Evolutionary conservation across 92 coral and sea anemone genomes (phyloP).

Genomic region (Actinernus sp.): DNA sequence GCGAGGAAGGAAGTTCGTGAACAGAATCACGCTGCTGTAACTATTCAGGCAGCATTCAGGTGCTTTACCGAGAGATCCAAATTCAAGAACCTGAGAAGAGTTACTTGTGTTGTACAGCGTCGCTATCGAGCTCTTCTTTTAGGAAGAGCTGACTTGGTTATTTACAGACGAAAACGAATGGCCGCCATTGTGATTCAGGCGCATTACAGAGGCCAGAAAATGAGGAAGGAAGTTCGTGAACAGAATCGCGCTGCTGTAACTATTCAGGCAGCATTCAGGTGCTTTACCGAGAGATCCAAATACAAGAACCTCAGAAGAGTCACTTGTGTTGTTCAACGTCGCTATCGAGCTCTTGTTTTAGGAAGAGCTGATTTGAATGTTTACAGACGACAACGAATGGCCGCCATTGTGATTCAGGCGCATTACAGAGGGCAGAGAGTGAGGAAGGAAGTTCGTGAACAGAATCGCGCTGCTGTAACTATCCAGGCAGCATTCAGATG

Average conservation of each 20-base stretch:
- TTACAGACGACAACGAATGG: slow-evolving; percentile 24
- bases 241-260: slow-evolving; percentile 57
- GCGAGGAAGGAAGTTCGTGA: slow-evolving; percentile 53
- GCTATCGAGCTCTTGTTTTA: slow-evolving; percentile 31
- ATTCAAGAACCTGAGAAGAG: slow-evolving; percentile 26
- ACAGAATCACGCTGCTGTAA: slow-evolving; percentile 38
- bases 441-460: slow-evolving; percentile 39
- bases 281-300: slow-evolving; percentile 28
- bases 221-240: slow-evolving; percentile 18
- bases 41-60: slow-evolving; percentile 64
- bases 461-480: slow-evolving; percentile 24
- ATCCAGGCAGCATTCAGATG: slow-evolving; percentile 65
- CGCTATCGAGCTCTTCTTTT: slow-evolving; percentile 22
- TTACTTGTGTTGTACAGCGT: slow-evolving; percentile 49
- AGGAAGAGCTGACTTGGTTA: slow-evolving; percentile 6
- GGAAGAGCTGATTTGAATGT: slow-evolving; percentile 28
- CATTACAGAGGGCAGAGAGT: slow-evolving; percentile 53
- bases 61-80: slow-evolving; percentile 10
- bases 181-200: slow-evolving; percentile 45
- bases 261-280: slow-evolving; percentile 71
- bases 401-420: slow-evolving; percentile 66
- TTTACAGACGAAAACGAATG: slow-evolving; percentile 23
- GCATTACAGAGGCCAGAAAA: slow-evolving; percentile 42
- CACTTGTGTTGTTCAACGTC: slow-evolving; percentile 51
- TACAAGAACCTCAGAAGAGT: slow-evolving; percentile 47